Conservation (phyloP, 2,797 vertebrate species). For the Parotocinclus haroldoi region DNA sequence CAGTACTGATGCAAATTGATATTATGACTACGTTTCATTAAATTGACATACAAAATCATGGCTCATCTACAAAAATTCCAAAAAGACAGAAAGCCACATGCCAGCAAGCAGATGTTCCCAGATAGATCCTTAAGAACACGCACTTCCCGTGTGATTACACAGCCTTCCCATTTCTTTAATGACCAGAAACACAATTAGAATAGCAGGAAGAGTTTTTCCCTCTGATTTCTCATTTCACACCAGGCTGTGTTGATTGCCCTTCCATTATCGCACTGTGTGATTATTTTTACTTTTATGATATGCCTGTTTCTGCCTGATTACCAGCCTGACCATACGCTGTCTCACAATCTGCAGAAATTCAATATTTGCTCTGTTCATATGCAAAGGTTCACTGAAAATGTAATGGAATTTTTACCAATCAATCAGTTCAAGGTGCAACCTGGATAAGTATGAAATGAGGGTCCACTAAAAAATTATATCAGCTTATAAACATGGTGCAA, state of each 20-base stretch:
- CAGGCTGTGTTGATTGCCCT: slow-evolving; percentile 75
- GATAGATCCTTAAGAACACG: slow-evolving; percentile 43
- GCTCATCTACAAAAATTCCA: too few relatives aligned
- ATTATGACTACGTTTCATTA: too few relatives aligned
- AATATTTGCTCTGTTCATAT: slow-evolving; percentile 24
- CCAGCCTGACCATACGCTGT: slow-evolving; percentile 28
- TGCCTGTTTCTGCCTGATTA: slow-evolving; percentile 32
- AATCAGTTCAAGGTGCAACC: not conserved
- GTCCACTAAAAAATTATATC: not conserved
- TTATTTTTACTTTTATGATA: slow-evolving; percentile 56
- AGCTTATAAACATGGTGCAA: not conserved
- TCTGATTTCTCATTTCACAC: slow-evolving; percentile 90
- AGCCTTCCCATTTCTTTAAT: slow-evolving; percentile 96
- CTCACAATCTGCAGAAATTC: slow-evolving; percentile 24
- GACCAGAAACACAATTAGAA: slow-evolving; percentile 95
- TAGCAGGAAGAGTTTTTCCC: slow-evolving; percentile 72
- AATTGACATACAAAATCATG: too few relatives aligned
- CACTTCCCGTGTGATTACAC: slow-evolving; percentile 97
- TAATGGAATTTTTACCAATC: slow-evolving; percentile 11
- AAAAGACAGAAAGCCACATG: too few relatives aligned
- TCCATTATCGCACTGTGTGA: slow-evolving; percentile 70
- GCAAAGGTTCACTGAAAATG: slow-evolving; percentile 3
- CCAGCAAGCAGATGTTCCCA: not conserved
- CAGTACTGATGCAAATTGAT: too few relatives aligned
- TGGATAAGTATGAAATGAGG: not conserved